A percentile compares a stretch with the other conserved stretches of the same genome.
Conservation (phyloP, 2,797 vertebrate genomes). For the Acanthis flammea region DNA sequence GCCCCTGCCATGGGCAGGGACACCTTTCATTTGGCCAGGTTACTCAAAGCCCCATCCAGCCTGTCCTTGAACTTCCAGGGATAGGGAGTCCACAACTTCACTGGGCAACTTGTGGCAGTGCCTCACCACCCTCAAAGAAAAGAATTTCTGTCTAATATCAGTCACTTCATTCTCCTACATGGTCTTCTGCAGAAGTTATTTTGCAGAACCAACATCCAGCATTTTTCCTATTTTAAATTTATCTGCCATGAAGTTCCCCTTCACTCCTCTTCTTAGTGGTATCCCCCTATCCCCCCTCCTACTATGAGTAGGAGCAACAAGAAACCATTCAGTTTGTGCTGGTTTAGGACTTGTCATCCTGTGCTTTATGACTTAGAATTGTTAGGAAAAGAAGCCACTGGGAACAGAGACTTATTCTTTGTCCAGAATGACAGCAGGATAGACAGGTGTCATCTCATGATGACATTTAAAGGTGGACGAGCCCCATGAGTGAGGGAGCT, state of each 20-base stretch:
- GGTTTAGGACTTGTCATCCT: not conserved
- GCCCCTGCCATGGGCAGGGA: not conserved
- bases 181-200: not conserved
- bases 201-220: not conserved
- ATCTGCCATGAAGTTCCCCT: not conserved
- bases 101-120: not conserved
- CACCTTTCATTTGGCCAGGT: not conserved
- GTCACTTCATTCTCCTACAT: not conserved
- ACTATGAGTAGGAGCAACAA: not conserved
- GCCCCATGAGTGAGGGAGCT: not conserved
- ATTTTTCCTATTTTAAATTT: not conserved
- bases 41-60: not conserved
- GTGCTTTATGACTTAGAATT: slow-evolving; percentile 25
- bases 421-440: slow-evolving; percentile 11
- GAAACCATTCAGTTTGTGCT: not conserved
- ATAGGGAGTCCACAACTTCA: not conserved
- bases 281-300: not conserved
- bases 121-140: not conserved
- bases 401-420: not conserved
- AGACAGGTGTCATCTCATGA: slow-evolving; percentile 51
- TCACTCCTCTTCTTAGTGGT: not conserved
- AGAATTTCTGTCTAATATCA: not conserved
- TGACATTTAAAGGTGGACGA: slow-evolving; percentile 61
- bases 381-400: not conserved
- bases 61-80: not conserved